These are phyloP conservation scores for Drosophila greeni DNA, from an alignment of 2,888 invertebrate species.

Conservation along the genomic window DNA sequence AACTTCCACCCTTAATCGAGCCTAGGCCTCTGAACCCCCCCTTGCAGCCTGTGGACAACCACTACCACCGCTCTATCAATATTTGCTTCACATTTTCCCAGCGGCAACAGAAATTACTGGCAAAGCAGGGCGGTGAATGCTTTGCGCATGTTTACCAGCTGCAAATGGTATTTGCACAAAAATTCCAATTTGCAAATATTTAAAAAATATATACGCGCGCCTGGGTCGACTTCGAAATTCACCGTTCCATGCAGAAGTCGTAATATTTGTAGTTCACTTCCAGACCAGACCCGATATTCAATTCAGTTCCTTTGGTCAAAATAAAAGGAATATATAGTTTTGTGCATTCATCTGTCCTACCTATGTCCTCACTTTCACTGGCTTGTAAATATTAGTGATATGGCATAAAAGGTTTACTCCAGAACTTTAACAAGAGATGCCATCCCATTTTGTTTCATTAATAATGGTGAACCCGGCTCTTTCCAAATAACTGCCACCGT, in stretches of 20 bases:
- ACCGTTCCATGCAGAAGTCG: no score
- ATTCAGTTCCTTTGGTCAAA: no score
- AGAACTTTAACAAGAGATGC: background rate
- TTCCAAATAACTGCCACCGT: background rate
- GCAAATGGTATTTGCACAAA: constrained; percentile 39
- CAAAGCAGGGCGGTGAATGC: constrained; percentile 2
- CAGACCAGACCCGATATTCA: no score
- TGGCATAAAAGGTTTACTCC: background rate
- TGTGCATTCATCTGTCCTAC: no score
- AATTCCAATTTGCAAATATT: constrained; percentile 36
- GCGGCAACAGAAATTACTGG: constrained; percentile 23
- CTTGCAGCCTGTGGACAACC: background rate
- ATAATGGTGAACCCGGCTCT: background rate
- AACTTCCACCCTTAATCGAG: background rate
- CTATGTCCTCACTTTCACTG: background rate
- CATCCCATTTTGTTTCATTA: background rate
- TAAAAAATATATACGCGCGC: background rate
- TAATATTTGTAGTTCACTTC: constrained; percentile 5
- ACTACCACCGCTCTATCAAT: constrained; percentile 13
- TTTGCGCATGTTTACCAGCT: constrained; percentile 12
- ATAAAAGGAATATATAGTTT: no score
- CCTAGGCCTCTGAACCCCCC: background rate
- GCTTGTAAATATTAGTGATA: background rate
- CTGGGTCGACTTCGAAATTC: constrained; percentile 2
- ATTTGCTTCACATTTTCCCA: constrained; percentile 18